Evolutionary conservation across 2,888 invertebrate species (phyloP), one percentile per base, ranked within the genome.

Genomic region (Hydriomena furcata): DNA sequence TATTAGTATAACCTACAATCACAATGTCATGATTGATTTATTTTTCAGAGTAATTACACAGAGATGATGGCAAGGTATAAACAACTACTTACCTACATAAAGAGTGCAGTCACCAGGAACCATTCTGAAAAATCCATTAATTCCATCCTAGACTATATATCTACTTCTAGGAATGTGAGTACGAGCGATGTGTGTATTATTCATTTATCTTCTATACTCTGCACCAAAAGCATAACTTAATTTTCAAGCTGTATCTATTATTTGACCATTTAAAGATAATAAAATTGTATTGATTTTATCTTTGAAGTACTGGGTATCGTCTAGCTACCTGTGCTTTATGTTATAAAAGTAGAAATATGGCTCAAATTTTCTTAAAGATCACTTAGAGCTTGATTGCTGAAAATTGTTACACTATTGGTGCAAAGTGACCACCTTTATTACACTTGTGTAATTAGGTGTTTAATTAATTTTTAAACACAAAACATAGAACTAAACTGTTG

Each of bases 111-210:
- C 25, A 99, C 99, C 4, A 93, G 99, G 74, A 99, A 99, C 83
- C 99, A 99, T 80, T 99, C 99, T 28, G 99, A 99, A 81, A 99
- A 99, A 82, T 99, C 99, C 20, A 99, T 99, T 66, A 99, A 99
- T 80, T 99, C 99, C 1, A 99, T 99, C 74, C 90, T 99, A 57
- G 99, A 99, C 85, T 99, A 99, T 79, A 99, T 99, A 71, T 99
- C 99, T 10, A 99, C 99, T 34, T 99, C 99, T 6, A 98, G 99
- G 91, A 98, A 99, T 93, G 98, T 98, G 89, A 92, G 93, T 91
- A 41, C 31, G 21, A 48, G 28, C 24, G 41, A 35, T 34, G 34
- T 47, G 40, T 23, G 35, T 52, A 48, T 30, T 28, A 2, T 40
- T 32, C 24, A 24, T 28, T 34, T 24, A 24, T 45, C 5, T 7